Conservation (phyloP, 2,888 invertebrate species). For the Caenorhabditis sp. region DNA sequence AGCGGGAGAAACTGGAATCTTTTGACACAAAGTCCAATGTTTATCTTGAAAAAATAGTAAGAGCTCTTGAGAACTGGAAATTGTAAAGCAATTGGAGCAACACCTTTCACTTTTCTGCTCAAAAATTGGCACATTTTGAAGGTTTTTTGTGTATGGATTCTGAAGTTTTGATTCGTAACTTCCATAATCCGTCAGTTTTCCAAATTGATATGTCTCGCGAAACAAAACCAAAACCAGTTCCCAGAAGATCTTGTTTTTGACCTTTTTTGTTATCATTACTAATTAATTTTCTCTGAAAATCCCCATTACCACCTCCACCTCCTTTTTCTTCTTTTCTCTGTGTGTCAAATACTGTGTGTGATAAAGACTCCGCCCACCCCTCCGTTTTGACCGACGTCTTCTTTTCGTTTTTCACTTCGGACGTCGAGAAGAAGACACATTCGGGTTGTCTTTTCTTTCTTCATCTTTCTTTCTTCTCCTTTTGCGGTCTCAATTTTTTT, state of each 20-base stretch:
- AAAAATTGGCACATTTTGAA: too few species aligned
- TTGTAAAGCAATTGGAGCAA: too few species aligned
- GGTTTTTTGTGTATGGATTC: too few species aligned
- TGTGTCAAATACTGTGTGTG: constrained; percentile 14
- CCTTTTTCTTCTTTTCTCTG: not conserved
- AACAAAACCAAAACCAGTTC: constrained; percentile 4
- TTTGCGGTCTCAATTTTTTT: constrained; percentile 14
- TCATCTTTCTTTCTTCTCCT: not conserved
- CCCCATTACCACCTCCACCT: constrained; percentile 9
- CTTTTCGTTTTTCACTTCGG: constrained; percentile 22
- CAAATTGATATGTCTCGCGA: not conserved
- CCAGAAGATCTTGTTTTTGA: constrained; percentile 14
- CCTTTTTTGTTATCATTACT: constrained; percentile 20
- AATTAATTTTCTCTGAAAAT: constrained; percentile 39
- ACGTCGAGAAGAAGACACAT: constrained; percentile 14
- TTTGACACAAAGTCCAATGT: not conserved
- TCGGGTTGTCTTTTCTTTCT: constrained; percentile 14
- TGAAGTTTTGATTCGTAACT: too few species aligned
- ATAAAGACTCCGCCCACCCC: constrained; percentile 39
- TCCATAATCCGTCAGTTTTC: too few species aligned
- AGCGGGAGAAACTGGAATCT: not conserved
- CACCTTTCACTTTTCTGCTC: too few species aligned
- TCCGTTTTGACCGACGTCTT: constrained; percentile 29
- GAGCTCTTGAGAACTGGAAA: too few species aligned
- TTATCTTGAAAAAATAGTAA: not conserved